Base-by-base conservation (phyloP, 35 echinoderm and acorn worm species). In the Ophiothrix spiculata region DNA sequence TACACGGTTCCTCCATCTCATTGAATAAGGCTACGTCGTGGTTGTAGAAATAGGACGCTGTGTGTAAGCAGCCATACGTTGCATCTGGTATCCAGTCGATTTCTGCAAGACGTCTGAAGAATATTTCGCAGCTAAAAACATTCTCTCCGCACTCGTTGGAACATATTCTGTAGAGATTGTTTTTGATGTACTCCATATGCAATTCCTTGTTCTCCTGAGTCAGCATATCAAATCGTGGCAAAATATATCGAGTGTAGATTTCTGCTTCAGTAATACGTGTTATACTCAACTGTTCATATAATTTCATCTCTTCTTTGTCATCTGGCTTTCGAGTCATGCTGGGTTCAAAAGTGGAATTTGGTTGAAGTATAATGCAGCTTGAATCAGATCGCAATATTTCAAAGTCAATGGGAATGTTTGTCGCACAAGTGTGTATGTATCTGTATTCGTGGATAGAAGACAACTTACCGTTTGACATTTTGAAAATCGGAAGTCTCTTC, bases 81-180 rank as follows among this genome's bases (percentile, higher is more conserved):
- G 41, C 80, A 36, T 84, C 81, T 64, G 42, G 49, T 64, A 84
- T 69, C 32, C 54, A 84, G 35, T 32, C 0, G 13, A 84, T 17
- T 0, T 64, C n/a, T 35, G 54, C 36, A 0, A 83, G 81, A 13
- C 17, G 4, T 69, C 45, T 54, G 45, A 54, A 11, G 21, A 8
- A 11, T 21, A 21, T 8, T 54, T 54, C 21, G 45, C 40, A 32
- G n/a, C 1, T 19, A 54, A 82, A 25, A 46, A 82, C 4, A 40
- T 19, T 32, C 13, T 32, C 14, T 49, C 33, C 11, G 15, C 31
- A 31, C 23, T 11, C 80, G 25, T 3, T 25, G 31, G 80, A 3
- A 49, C 39, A 39, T 32, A 0, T 1, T 0, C 0, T 25, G 15
- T 46, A 13, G 0, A 42, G 21, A 13, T 84, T 23, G 56, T 69